Evolutionary conservation across 2,888 invertebrate species (phyloP), one percentile per base, ranked within the genome.

Genomic region (Autographa pulchrina): DNA sequence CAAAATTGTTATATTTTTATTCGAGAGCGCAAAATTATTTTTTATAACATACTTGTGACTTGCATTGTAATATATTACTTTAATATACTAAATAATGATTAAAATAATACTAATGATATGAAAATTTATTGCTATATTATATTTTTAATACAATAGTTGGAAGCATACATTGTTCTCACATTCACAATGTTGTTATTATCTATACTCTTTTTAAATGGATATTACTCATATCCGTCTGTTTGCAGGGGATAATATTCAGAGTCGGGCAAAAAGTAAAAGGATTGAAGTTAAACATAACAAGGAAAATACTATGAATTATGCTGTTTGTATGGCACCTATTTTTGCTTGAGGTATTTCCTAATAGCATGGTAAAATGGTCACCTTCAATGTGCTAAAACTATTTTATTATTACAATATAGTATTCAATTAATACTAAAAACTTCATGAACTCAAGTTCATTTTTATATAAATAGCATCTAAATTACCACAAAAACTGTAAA

Each of bases 241-340:
- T 38, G 25, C 54, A 65, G 63, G 8, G 58, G 58, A 56, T 56
- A 64, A 25, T 31, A 64, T 48, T 16, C 65, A 18, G 60, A 65
- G n/a, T 56, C 54, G 16, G 60, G 48, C 25, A 38, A 58, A 41
- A 20, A 56, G 14, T 43, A 63, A 64, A 56, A 61, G 48, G 6
- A 56, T 56, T 9, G 11, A 32, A 38, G 11, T 56, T 25, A 59
- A 18, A 67, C 41, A 38, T 48, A 63, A 60, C 38, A 61, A 75
- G 80, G 68, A 78, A 75, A 76, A 77, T 43, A 60, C 58, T 58
- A 7, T 64, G 66, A 38, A 56, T 69, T 32, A 70, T 66, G 60
- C 68, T 54, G 71, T 78, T 66, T 73, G 31, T 82, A 84, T 83
- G 83, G 84, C 84, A 84, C 80, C 77, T 77, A 71, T 75, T 70